Evolutionary conservation across 2,797 vertebrate species (phyloP), one percentile per base, ranked within the genome.

Genomic region (Bovichtus diacanthus): DNA sequence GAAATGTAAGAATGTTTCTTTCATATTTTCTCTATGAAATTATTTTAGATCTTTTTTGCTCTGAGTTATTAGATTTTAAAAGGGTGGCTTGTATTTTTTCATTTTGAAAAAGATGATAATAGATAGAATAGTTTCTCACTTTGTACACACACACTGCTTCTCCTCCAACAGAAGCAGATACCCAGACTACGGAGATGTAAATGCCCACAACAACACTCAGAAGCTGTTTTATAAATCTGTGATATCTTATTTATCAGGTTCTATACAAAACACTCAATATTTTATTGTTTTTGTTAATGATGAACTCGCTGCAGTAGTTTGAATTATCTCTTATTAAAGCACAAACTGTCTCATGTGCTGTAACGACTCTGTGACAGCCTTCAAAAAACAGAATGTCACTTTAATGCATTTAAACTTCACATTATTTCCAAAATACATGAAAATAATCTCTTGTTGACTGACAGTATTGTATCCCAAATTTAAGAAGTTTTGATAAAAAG

Each of bases 221-320:
- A 60, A 1, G 0, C 27, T 8, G n/a, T 70, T 72, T 68, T 34
- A 13, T 56, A 44, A 69, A 65, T 71, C 51, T 65, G 49, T 43
- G 34, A 25, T 46, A 49, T 47, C 7, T 64, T 11, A 19, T n/a
- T 1, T 19, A 43, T 65, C 10, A 71, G 29, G 10, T 70, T 39
- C 41, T 36, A 12, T 16, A 43, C 4, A 56, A 55, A 80, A 65
- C 25, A 27, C 23, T 44, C 12, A 3, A 31, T 31, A 69, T 49
- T 49, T 27, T 8, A 67, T 25, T n/a, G 31, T 7, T 15, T 25
- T 62, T 68, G 55, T 44, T 31, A 4, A 36, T 34, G 15, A 73
- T 38, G 15, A 29, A 7, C 21, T 55, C 2, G 1, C 10, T 43
- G 6, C n/a, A 58, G 25, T 64, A 3, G 4, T 4, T n/a, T 55